Conservation (phyloP, 2,113 vertebrate genomes). For the Corythornis cristatus region DNA sequence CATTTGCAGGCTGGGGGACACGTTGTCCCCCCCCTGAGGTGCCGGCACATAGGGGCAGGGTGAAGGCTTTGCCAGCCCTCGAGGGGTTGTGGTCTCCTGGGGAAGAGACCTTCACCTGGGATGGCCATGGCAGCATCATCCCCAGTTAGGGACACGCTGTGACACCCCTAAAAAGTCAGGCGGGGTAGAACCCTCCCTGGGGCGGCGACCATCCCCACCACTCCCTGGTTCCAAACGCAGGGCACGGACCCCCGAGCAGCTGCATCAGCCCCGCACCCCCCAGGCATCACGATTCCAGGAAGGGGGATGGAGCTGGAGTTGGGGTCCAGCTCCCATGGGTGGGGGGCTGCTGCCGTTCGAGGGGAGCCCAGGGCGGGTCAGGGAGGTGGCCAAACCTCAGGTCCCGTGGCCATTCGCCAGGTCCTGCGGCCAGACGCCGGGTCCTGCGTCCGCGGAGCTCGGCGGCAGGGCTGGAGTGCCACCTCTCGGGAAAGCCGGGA, state of each 20-base stretch:
- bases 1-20: neutral
- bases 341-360: accelerated
- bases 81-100: neutral
- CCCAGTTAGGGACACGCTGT: accelerated
- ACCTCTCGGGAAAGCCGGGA: conserved; percentile 31
- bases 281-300: accelerated
- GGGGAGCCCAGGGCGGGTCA: neutral
- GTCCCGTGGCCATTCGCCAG: accelerated
- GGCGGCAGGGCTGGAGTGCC: neutral
- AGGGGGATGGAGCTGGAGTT: accelerated
- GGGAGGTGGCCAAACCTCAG: neutral
- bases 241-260: accelerated
- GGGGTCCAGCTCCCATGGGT: accelerated
- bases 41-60: accelerated
- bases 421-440: neutral
- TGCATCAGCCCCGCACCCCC: neutral
- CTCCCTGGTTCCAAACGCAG: accelerated
- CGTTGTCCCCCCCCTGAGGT: accelerated
- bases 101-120: no score
- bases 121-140: accelerated
- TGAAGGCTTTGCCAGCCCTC: neutral
- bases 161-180: neutral
- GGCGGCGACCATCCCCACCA: accelerated
- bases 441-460: accelerated
- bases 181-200: accelerated